Evolutionary conservation across 2,888 invertebrate genomes (phyloP), one percentile per base, ranked within the genome.

Genomic region (Melieria picta): DNA sequence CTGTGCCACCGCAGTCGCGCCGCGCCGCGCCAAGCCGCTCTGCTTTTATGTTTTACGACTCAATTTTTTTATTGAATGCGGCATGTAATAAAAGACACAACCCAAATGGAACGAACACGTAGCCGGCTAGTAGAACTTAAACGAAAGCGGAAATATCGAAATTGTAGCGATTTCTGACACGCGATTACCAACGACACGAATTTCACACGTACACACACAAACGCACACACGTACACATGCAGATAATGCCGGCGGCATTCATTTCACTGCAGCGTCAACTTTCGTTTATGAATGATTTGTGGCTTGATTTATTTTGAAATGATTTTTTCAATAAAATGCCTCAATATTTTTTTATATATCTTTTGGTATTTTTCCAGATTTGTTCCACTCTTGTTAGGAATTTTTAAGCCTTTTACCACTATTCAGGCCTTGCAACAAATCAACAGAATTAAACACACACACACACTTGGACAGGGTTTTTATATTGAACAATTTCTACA

Each of bases 61-160:
- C 47, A 13, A 47, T 6, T 57, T 57, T 30, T 30, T 30, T 57
- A 10, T 30, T 57, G 10, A 42, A 42, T 57, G 7, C 42, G 16
- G 16, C 42, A 42, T 57, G 9, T 57, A 16, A 57, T 57, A 43
- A 11, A 16, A 30, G 58, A 7, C 5, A 4, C 16, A 30, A 3
- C 43, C 48, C 6, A 2, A 63, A 11, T 5, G 16, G 30, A n/a
- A 13, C 30, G 30, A n/a, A 57, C n/a, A 16, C 57, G 57, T 16
- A 13, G 16, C 30, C 30, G n/a, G n/a, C 7, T 16, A 50, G 57
- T 55, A 11, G 5, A 69, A 46, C n/a, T 57, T 61, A 66, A 56
- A 52, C 46, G 61, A 55, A 56, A 65, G 11, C 71, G 71, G 71
- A 66, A 71, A 66, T 66, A 45, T 9, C 43, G 52, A 60, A 66